Evolutionary conservation across 2,888 invertebrate genomes (phyloP).

Genomic region (Eupsilia transversa): DNA sequence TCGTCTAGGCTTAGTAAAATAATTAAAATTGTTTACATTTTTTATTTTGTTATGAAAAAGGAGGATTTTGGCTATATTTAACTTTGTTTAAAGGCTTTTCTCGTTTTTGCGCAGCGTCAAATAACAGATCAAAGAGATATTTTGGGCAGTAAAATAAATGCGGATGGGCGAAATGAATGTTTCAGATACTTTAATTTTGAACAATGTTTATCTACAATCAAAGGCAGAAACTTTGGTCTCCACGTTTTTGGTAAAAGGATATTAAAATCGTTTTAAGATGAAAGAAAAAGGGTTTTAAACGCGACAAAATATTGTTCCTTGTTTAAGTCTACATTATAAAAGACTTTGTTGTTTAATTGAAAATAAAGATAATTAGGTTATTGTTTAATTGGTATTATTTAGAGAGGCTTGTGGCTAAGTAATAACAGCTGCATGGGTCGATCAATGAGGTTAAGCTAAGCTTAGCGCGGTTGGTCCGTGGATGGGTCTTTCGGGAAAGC

Average conservation of each 20-base stretch:
- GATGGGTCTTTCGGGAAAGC: no score
- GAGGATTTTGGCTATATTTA: conserved; percentile 33
- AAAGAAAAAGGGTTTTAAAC: conserved; percentile 3
- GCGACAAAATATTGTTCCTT: background rate
- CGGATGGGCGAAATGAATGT: conserved; percentile 35
- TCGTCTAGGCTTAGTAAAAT: background rate
- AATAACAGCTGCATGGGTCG: no score
- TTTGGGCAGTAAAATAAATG: conserved; percentile 49
- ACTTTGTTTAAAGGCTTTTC: conserved; percentile 36
- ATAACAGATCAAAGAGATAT: conserved; percentile 62
- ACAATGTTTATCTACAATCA: conserved; percentile 52
- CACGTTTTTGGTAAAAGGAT: conserved; percentile 25
- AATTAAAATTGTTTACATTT: conserved; percentile 18
- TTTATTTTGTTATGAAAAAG: conserved; percentile 14
- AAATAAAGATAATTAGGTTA: background rate
- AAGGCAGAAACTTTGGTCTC: conserved; percentile 29
- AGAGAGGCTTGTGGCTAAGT: no score
- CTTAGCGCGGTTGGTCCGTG: no score
- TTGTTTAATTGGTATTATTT: background rate
- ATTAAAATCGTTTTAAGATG: conserved; percentile 22
- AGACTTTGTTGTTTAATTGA: background rate
- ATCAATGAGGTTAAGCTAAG: no score
- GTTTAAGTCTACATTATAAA: background rate
- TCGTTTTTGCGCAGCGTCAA: conserved; percentile 39
- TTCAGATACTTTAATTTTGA: conserved; percentile 54